These are phyloP conservation scores for Alligator sinensis DNA, from an alignment of 2,113 vertebrate genomes.

Conservation along the genomic window DNA sequence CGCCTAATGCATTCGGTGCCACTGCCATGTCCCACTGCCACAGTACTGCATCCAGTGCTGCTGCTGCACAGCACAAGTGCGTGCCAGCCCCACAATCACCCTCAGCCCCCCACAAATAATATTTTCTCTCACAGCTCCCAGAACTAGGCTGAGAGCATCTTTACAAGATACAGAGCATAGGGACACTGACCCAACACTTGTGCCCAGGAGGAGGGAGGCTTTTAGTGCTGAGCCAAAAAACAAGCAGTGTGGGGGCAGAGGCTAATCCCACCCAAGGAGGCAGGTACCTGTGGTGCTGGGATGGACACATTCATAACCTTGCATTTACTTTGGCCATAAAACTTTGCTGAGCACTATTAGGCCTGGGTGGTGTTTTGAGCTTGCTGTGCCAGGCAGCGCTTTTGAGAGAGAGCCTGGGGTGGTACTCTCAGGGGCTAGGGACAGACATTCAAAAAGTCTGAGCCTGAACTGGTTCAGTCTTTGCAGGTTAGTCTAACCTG, in stretches of 20 bases:
- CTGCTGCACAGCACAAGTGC: too few relatives aligned
- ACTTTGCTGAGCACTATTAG: background rate
- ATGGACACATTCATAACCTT: background rate
- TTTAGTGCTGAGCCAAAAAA: background rate
- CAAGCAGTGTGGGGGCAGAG: background rate
- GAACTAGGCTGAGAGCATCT: background rate
- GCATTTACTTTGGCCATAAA: background rate
- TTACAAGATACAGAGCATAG: background rate
- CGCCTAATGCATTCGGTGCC: too few relatives aligned
- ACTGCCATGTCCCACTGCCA: too few relatives aligned
- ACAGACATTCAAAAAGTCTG: too few relatives aligned
- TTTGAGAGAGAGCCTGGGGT: background rate
- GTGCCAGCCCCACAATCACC: too few relatives aligned
- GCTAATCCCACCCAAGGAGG: background rate
- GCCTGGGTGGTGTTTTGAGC: background rate
- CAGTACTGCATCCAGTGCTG: too few relatives aligned
- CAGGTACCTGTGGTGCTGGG: background rate
- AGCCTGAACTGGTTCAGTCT: too few relatives aligned
- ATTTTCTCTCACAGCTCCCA: too few relatives aligned
- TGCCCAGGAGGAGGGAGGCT: background rate
- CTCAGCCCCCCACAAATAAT: too few relatives aligned
- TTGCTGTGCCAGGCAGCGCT: background rate
- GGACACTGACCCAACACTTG: background rate
- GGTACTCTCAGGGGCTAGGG: background rate
- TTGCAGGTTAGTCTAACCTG: too few relatives aligned